Percentiles rank a stretch among this genome's conserved stretches.
Conservation (phyloP, 1,140 invertebrate genomes). For the Drosophila asahinai region DNA sequence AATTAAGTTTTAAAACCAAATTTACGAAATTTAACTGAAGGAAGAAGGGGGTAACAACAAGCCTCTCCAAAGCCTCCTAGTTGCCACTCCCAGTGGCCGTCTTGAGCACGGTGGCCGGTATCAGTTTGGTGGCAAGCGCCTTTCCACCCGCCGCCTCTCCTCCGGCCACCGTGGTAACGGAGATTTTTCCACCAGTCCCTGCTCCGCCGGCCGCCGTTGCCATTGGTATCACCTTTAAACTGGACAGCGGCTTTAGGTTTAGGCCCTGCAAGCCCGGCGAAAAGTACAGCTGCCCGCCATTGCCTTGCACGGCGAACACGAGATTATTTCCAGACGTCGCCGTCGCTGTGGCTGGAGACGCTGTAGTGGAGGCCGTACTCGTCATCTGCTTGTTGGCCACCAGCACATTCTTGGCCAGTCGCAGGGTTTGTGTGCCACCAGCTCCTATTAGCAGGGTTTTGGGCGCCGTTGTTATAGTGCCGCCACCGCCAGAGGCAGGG, state of each 20-base stretch:
- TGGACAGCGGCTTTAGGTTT: conserved; percentile 89
- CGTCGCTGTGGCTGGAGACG: conserved; percentile 19
- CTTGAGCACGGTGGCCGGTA: conserved; percentile 62
- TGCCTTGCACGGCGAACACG: conserved; percentile 88
- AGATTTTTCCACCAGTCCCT: conserved; percentile 44
- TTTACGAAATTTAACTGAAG: conserved; percentile 42
- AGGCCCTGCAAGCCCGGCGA: conserved; percentile 87
- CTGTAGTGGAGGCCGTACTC: conserved; percentile 19
- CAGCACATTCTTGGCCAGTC: conserved; percentile 72
- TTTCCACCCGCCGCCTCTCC: conserved; percentile 28
- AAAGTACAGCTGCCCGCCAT: conserved; percentile 87
- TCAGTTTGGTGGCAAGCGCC: conserved; percentile 53
- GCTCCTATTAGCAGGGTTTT: conserved; percentile 74
- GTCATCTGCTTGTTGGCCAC: conserved; percentile 45
- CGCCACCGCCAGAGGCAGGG: conserved; percentile 25
- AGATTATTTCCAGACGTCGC: conserved; percentile 85
- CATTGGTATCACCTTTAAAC: conserved; percentile 88
- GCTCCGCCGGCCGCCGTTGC: conserved; percentile 17
- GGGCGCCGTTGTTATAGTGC: conserved; percentile 44
- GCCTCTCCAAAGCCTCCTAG: conserved; percentile 27
- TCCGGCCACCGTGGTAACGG: conserved; percentile 34
- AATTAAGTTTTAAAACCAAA: conserved; percentile 14
- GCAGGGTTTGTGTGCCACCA: conserved; percentile 64
- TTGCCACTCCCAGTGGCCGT: conserved; percentile 66
- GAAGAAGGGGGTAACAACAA: conserved; percentile 42